Percentiles rank a stretch among this genome's conserved stretches.
phyloP scores from a whole-genome alignment of 2,797 vertebrate species.

The Staurois parvus region DNA sequence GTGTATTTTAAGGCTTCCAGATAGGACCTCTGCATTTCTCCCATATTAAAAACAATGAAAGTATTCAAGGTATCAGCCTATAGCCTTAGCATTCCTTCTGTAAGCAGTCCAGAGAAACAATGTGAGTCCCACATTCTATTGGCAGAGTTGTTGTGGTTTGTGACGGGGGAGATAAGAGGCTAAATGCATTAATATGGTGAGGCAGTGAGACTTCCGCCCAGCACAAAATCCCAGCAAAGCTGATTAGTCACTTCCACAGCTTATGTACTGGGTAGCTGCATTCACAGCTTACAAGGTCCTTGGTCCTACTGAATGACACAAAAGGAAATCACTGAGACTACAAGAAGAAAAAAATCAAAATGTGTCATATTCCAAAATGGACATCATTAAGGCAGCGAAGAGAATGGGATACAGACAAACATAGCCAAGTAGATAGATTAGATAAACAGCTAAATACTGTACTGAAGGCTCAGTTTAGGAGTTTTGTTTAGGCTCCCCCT shows the following conservation, averaged over 20 bases:
- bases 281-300: conserved; percentile 11
- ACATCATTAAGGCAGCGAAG: not conserved
- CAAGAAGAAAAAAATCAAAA: not conserved
- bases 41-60: too few relatives aligned
- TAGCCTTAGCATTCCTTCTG: too few relatives aligned
- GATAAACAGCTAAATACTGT: too few relatives aligned
- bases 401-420: too few relatives aligned
- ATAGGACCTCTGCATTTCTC: too few relatives aligned
- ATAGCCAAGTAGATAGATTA: too few relatives aligned
- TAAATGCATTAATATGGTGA: conserved; percentile 47
- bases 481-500: too few relatives aligned
- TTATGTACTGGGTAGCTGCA: conserved; percentile 11
- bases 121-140: too few relatives aligned
- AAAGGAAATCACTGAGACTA: not conserved
- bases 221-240: conserved; percentile 45
- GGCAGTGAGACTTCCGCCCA: conserved; percentile 39
- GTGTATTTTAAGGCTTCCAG: too few relatives aligned
- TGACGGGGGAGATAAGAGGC: conserved; percentile 5
- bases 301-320: conserved; percentile 17
- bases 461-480: too few relatives aligned
- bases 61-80: too few relatives aligned
- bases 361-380: not conserved
- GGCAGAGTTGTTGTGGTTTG: not conserved
- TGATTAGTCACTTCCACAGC: conserved; percentile 37
- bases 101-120: too few relatives aligned